A percentile compares a stretch with the other conserved stretches of the same genome.
These are phyloP conservation scores for Eristalis intricaria DNA, from an alignment of 2,888 invertebrate genomes.

Conservation along the genomic window DNA sequence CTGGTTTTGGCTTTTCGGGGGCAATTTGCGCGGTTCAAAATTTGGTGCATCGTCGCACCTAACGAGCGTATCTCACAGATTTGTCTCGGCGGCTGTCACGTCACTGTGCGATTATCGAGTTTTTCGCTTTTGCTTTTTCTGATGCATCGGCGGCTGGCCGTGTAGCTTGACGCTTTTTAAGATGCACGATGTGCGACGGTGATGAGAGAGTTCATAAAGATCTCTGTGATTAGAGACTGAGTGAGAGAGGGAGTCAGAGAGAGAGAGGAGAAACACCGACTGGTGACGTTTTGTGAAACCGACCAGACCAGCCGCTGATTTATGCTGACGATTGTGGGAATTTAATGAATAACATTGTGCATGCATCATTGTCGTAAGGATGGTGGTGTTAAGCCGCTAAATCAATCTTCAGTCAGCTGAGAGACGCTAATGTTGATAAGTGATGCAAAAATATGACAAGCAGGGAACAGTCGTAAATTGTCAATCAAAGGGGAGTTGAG, in stretches of 20 bases:
- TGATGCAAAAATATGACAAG: slow-evolving; percentile 6
- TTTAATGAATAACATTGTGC: slow-evolving; percentile 27
- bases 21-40: slow-evolving; percentile 28
- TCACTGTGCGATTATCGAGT: slow-evolving; percentile 7
- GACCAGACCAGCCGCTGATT: slow-evolving; percentile 3
- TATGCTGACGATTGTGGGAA: slow-evolving; percentile 27
- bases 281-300: not conserved
- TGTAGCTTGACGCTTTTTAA: slow-evolving; percentile 4
- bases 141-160: not conserved
- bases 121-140: not conserved
- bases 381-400: slow-evolving; percentile 1
- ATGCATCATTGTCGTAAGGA: slow-evolving; percentile 8
- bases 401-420: slow-evolving; percentile 7
- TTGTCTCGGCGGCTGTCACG: slow-evolving; percentile 4
- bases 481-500: not conserved
- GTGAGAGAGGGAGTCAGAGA: too few species aligned
- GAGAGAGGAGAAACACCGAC: not conserved
- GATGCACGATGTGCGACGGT: not conserved
- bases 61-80: not conserved
- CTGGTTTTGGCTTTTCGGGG: not conserved
- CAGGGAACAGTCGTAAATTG: not conserved
- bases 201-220: slow-evolving; percentile 3
- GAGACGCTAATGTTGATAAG: not conserved
- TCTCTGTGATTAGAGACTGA: not conserved
- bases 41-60: slow-evolving; percentile 7